Percentiles rank a stretch among this genome's conserved stretches.
Conservation (phyloP, 2,888 invertebrate species). For the Chouioia cunea region DNA sequence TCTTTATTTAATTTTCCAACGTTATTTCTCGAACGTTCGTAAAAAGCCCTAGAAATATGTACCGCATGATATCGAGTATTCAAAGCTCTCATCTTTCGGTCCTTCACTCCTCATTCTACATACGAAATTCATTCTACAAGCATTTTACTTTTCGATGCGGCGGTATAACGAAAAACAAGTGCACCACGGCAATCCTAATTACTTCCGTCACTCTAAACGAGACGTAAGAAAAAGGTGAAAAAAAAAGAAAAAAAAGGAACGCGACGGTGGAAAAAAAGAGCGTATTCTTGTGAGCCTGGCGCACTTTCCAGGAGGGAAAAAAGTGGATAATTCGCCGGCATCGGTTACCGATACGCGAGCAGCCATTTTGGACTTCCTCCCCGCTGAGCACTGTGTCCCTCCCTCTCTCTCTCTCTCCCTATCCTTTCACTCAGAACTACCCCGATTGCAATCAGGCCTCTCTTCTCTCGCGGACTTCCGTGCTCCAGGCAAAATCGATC, state of each 20-base stretch:
- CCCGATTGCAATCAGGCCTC: slow-evolving; percentile 64
- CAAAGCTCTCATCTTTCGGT: too few relatives aligned
- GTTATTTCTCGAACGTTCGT: too few relatives aligned
- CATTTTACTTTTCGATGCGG: too few relatives aligned
- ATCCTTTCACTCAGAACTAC: slow-evolving; percentile 52
- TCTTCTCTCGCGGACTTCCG: slow-evolving; percentile 56
- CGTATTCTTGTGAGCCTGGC: not conserved
- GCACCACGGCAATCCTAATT: too few relatives aligned
- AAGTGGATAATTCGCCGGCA: slow-evolving; percentile 2
- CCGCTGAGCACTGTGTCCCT: not conserved
- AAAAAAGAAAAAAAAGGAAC: not conserved
- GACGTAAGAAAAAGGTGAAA: not conserved
- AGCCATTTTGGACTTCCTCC: slow-evolving; percentile 36
- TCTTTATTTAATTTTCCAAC: too few relatives aligned
- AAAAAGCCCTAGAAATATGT: too few relatives aligned
- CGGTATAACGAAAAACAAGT: not conserved
- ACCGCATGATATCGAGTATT: too few relatives aligned
- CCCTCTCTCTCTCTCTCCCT: not conserved
- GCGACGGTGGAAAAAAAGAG: not conserved
- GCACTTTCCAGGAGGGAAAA: not conserved
- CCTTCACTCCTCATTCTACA: too few relatives aligned
- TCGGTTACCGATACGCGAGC: slow-evolving; percentile 21
- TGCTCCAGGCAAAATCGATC: slow-evolving; percentile 50
- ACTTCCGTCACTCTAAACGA: not conserved
- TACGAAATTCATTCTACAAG: too few relatives aligned